phyloP scores from a whole-genome alignment of 2,888 invertebrate species.

The Cheilosia soror region DNA sequence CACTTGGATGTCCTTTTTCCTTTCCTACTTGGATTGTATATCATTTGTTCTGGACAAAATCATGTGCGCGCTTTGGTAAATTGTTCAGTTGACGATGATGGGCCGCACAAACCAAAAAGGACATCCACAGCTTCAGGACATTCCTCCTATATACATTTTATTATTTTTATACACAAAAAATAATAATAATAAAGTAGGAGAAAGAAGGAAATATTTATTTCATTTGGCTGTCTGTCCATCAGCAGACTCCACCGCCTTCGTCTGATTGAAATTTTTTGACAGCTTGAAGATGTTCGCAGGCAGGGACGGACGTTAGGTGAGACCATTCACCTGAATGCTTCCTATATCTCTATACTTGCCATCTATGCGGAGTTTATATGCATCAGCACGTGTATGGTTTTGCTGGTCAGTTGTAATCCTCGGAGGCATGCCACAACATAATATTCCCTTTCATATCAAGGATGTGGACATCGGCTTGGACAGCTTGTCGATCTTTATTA shows the following conservation, averaged over 20 bases:
- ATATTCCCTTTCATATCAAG: constrained; percentile 73
- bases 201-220: constrained; percentile 10
- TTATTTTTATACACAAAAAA: constrained; percentile 31
- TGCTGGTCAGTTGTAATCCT: constrained; percentile 68
- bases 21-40: constrained; percentile 2
- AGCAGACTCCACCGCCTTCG: constrained; percentile 32
- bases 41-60: constrained; percentile 27
- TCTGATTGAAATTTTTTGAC: constrained; percentile 70
- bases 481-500: constrained; percentile 84
- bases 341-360: constrained; percentile 20
- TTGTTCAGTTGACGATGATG: constrained; percentile 17
- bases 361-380: constrained; percentile 1
- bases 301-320: neutral
- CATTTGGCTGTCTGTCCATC: constrained; percentile 45
- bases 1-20: neutral
- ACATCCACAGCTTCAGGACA: constrained; percentile 13
- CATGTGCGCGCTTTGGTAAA: constrained; percentile 4
- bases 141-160: neutral
- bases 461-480: constrained; percentile 77
- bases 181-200: neutral
- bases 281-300: constrained; percentile 33
- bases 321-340: constrained; percentile 52
- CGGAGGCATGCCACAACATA: constrained; percentile 73
- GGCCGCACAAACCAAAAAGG: neutral
- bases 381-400: constrained; percentile 35